Conservation (phyloP, 2,888 invertebrate genomes). For the Noctua comes region DNA sequence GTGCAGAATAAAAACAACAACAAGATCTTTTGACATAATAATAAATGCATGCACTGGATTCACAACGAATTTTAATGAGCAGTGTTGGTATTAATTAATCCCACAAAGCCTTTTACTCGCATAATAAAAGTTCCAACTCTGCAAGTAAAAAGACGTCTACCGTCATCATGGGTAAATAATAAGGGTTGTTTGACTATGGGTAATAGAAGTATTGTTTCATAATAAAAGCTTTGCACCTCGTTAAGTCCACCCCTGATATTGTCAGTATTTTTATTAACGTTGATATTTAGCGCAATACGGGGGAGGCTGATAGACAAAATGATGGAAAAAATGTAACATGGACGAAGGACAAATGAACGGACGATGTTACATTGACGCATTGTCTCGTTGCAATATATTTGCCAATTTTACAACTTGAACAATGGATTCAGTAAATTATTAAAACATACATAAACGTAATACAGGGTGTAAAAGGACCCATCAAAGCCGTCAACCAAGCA, state of each 20-base stretch:
- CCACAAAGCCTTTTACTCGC: not conserved
- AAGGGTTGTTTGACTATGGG: not conserved
- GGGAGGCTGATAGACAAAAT: not conserved
- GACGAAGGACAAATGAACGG: too few species aligned
- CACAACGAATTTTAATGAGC: not conserved
- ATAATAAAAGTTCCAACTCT: not conserved
- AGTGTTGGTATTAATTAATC: not conserved
- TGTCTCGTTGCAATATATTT: not conserved
- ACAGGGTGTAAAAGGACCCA: not conserved
- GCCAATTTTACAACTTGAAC: not conserved
- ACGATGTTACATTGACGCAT: not conserved
- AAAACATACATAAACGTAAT: not conserved
- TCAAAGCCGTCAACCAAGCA: not conserved
- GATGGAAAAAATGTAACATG: too few species aligned
- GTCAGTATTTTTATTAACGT: not conserved
- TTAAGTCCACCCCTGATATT: not conserved
- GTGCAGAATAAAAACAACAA: not conserved
- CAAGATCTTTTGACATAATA: not conserved
- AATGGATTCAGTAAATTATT: not conserved
- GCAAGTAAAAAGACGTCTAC: not conserved
- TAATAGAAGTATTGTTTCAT: constrained; percentile 9
- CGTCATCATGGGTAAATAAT: not conserved
- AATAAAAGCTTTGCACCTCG: not conserved
- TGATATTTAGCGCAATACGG: not conserved
- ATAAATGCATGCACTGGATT: not conserved